Evolutionary conservation across 2,113 vertebrate species (phyloP).

Genomic region (Pseudorhombus dupliciocellatus): DNA sequence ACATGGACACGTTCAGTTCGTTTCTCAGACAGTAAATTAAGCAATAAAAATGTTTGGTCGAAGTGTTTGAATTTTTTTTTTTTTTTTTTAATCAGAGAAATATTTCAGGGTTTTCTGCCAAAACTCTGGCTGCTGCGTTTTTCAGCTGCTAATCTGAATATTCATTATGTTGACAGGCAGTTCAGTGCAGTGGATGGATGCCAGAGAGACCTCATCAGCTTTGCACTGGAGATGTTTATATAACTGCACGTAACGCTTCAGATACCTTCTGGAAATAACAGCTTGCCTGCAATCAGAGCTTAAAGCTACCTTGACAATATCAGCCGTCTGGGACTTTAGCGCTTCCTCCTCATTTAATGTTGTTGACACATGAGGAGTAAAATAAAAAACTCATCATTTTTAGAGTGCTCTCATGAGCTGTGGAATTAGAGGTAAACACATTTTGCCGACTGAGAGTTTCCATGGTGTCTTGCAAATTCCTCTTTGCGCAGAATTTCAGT

Average conservation of each 20-base stretch:
- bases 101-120: slow-evolving; percentile 4
- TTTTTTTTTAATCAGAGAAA: background rate
- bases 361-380: slow-evolving; percentile 34
- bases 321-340: slow-evolving; percentile 42
- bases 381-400: slow-evolving; percentile 14
- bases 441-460: background rate
- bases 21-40: background rate
- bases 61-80: background rate
- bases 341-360: slow-evolving; percentile 21
- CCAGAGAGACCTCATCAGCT: slow-evolving; percentile 47
- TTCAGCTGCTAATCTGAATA: slow-evolving; percentile 24
- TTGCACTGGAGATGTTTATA: slow-evolving; percentile 41
- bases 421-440: slow-evolving; percentile 17
- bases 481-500: slow-evolving; percentile 3
- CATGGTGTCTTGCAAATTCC: background rate
- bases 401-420: slow-evolving; percentile 15
- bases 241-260: slow-evolving; percentile 32
- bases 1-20: background rate
- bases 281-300: slow-evolving; percentile 46
- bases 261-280: slow-evolving; percentile 52
- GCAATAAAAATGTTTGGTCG: background rate
- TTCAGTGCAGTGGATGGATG: slow-evolving; percentile 35
- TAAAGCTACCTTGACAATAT: slow-evolving; percentile 53
- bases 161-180: slow-evolving; percentile 50
- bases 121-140: slow-evolving; percentile 11